phyloP scores from a whole-genome alignment of 1,140 invertebrate species.

The Drosophila equinoxialis region DNA sequence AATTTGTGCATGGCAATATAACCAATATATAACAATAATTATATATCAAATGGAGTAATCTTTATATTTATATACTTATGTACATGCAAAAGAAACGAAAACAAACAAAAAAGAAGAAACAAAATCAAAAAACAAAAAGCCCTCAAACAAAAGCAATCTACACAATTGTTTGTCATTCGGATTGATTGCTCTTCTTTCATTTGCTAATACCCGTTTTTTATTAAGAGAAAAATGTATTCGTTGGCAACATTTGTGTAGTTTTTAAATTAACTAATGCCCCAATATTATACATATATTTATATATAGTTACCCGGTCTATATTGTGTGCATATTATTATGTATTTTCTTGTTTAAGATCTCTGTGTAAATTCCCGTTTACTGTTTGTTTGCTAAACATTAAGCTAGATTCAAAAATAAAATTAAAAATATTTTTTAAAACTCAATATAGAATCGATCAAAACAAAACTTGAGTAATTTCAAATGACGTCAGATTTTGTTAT shows the following conservation, averaged over 20 bases:
- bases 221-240: not conserved
- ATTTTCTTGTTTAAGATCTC: slow-evolving; percentile 71
- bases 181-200: slow-evolving; percentile 1
- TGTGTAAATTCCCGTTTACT: slow-evolving; percentile 70
- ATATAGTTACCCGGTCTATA: slow-evolving; percentile 29
- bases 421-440: slow-evolving; percentile 56
- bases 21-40: slow-evolving; percentile 24
- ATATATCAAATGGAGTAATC: slow-evolving; percentile 27
- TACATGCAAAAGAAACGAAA: not conserved
- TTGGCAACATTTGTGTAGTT: slow-evolving; percentile 37
- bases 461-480: no score
- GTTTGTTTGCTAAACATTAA: slow-evolving; percentile 65
- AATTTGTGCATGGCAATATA: slow-evolving; percentile 32
- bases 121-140: slow-evolving; percentile 10
- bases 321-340: slow-evolving; percentile 47
- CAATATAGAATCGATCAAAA: not conserved
- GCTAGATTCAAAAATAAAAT: slow-evolving; percentile 53
- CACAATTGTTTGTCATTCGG: not conserved
- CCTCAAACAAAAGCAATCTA: slow-evolving; percentile 6
- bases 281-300: slow-evolving; percentile 10
- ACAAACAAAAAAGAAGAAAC: slow-evolving; percentile 9
- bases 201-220: not conserved
- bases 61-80: slow-evolving; percentile 46
- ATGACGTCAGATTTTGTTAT: no score
- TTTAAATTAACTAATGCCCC: slow-evolving; percentile 48